Conservation (phyloP, 2,888 invertebrate genomes). For the Escarpia spicata region DNA sequence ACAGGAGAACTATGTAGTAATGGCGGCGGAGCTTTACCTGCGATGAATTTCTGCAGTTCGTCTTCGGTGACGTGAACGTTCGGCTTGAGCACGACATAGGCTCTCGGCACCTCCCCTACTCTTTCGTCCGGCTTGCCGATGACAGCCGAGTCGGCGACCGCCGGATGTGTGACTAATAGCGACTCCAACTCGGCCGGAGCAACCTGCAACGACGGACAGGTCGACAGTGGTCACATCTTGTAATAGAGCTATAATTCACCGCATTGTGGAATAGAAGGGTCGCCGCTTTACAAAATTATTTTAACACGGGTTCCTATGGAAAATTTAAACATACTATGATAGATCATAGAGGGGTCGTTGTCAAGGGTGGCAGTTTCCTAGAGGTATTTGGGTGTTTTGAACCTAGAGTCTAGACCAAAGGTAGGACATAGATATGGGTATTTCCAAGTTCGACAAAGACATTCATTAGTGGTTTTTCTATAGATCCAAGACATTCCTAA, state of each 20-base stretch:
- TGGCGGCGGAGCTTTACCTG: background rate
- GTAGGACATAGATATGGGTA: too few relatives aligned
- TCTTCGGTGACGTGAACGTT: conserved; percentile 50
- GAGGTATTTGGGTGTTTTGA: background rate
- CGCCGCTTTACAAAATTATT: background rate
- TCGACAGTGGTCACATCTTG: background rate
- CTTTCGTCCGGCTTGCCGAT: conserved; percentile 72
- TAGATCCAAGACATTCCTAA: too few relatives aligned
- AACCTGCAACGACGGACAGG: conserved; percentile 72
- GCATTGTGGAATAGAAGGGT: background rate
- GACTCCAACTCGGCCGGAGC: conserved; percentile 89
- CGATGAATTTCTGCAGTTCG: conserved; percentile 38
- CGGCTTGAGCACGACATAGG: conserved; percentile 74
- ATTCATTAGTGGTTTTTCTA: too few relatives aligned
- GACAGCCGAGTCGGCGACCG: conserved; percentile 82
- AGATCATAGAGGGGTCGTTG: background rate
- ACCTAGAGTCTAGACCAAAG: too few relatives aligned
- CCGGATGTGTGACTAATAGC: conserved; percentile 76
- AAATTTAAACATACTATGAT: too few relatives aligned
- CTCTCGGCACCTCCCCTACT: conserved; percentile 81
- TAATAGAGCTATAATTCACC: background rate
- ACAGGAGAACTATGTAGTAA: background rate
- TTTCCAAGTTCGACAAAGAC: too few relatives aligned
- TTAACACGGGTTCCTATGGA: too few relatives aligned
- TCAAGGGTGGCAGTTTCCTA: background rate